These are phyloP conservation scores for Sus cebifrons DNA, from an alignment of 2,797 vertebrate species.

Conservation along the genomic window DNA sequence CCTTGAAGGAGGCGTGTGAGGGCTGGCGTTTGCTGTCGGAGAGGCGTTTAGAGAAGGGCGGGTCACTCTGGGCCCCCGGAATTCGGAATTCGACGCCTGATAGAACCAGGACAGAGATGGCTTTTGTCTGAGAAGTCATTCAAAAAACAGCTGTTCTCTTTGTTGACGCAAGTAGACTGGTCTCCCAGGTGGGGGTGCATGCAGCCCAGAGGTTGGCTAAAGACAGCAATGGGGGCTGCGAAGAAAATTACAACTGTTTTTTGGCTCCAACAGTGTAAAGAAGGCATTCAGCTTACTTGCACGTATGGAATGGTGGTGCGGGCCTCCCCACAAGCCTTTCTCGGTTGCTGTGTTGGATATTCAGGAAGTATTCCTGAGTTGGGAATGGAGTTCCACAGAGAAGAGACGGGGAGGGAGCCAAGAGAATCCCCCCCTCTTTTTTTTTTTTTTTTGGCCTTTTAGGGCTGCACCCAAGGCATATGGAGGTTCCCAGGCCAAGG, in stretches of 20 bases:
- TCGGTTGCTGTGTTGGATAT: background rate
- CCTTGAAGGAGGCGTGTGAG: rapidly evolving
- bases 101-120: background rate
- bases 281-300: background rate
- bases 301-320: background rate
- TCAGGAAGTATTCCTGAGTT: background rate
- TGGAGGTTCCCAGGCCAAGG: too few relatives aligned
- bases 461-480: too few relatives aligned
- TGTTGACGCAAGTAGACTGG: constrained; percentile 67
- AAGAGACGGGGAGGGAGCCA: rapidly evolving
- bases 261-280: background rate
- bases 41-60: background rate
- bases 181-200: constrained; percentile 45
- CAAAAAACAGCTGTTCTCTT: constrained; percentile 69
- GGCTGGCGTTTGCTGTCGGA: background rate
- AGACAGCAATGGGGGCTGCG: background rate
- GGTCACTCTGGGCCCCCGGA: rapidly evolving
- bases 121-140: constrained; percentile 75
- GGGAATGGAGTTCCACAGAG: background rate
- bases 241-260: background rate
- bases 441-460: too few relatives aligned
- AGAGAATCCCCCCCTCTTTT: background rate
- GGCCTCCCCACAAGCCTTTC: background rate
- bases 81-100: rapidly evolving
- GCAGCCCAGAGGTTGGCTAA: constrained; percentile 26